Base-by-base conservation (phyloP, 2,888 invertebrate species). In the Scaeva pyrastri region DNA sequence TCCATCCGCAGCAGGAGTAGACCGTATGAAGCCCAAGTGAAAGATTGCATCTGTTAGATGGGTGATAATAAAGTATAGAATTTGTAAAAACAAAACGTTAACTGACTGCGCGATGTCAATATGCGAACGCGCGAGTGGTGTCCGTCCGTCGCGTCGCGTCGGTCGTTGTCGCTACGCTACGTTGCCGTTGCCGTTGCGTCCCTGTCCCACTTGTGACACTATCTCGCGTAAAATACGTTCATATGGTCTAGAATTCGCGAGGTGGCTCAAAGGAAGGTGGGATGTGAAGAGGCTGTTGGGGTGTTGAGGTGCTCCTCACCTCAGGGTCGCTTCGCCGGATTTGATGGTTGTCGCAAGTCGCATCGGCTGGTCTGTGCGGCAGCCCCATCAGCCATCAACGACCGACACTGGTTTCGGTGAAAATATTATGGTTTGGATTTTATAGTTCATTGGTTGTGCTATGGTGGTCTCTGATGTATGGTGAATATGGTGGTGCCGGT, bases 11-110 rank as follows among this genome's bases (percentile, higher is more conserved):
- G 52, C 66, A 75, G 43, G 66, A 66, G 58, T 66, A 77, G 66
- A 55, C 77, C 75, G 58, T 66, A 58, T 80, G 85, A 81, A 68
- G 68, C 72, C 81, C 79, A 86, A 86, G 82, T 86, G 82, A 86
- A 82, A 86, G 86, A 86, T 86, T 86, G 74, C 86, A 86, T 86
- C 86, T 86, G 81, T 77, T 82, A 86, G 86, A 86, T 86, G 56
- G 74, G 66, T 60, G 87, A 87, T 85, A 80, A 79, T 77, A 85
- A 88, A 88, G 87, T 88, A 88, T 88, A 84, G 88, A 88, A 88
- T 88, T 88, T 88, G 88, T 88, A 88, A 88, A 88, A 88, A 88
- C 88, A 88, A 88, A 88, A 88, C 88, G 88, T 88, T 88, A 85
- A 87, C 85, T 88, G 87, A 88, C 87, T 88, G 80, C 81, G 75